A percentile compares a stretch with the other conserved stretches of the same genome.
phyloP scores from a whole-genome alignment of 2,888 invertebrate species.

The Cephalotes varians region DNA sequence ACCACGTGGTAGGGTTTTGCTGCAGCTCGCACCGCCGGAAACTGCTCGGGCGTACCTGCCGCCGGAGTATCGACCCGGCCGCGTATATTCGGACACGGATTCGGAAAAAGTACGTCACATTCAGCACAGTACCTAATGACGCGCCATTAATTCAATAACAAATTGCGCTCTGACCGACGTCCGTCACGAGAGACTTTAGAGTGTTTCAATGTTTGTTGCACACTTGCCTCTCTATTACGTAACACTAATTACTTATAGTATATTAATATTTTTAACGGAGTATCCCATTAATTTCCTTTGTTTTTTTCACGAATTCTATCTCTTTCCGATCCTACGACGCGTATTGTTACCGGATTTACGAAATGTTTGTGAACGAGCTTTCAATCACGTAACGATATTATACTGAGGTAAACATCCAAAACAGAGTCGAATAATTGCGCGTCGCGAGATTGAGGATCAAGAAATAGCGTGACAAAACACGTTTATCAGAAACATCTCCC shows the following conservation, averaged over 20 bases:
- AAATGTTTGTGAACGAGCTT: slow-evolving; percentile 2
- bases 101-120: slow-evolving; percentile 87
- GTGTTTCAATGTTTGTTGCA: background rate
- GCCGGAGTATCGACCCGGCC: slow-evolving; percentile 87
- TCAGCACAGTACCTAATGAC: slow-evolving; percentile 39
- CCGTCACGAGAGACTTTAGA: background rate
- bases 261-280: background rate
- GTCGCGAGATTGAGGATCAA: background rate
- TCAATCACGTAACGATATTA: slow-evolving; percentile 27
- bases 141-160: slow-evolving; percentile 49
- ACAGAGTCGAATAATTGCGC: slow-evolving; percentile 13
- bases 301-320: background rate
- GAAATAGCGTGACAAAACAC: background rate
- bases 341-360: background rate
- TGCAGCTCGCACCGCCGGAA: slow-evolving; percentile 83
- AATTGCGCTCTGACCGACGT: slow-evolving; percentile 27
- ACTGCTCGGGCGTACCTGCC: slow-evolving; percentile 86
- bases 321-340: background rate
- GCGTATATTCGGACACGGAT: slow-evolving; percentile 87
- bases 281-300: background rate
- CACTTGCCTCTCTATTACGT: background rate
- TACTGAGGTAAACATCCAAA: slow-evolving; percentile 11
- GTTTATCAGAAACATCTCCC: background rate
- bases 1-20: slow-evolving; percentile 87
- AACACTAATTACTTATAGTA: background rate